phyloP scores from a whole-genome alignment of 2,113 vertebrate genomes.

The Gopherus flavomarginatus region DNA sequence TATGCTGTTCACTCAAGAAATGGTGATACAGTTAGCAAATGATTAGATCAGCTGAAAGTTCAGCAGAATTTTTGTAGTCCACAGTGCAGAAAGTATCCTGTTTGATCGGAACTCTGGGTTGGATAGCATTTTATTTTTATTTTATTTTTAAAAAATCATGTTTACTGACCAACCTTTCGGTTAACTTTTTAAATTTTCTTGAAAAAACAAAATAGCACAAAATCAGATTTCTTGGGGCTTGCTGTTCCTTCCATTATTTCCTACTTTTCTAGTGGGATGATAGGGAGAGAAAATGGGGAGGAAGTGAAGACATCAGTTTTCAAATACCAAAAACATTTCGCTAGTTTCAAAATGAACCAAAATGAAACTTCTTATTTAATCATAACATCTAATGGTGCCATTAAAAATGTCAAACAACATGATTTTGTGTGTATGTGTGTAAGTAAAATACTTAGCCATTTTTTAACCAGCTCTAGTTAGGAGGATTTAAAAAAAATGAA shows the following conservation, averaged over 20 bases:
- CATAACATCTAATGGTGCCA: neutral
- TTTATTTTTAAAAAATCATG: neutral
- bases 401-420: neutral
- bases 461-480: neutral
- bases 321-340: neutral
- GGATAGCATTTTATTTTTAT: neutral
- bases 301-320: neutral
- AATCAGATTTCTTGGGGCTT: neutral
- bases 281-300: neutral
- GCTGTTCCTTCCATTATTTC: neutral
- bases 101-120: conserved; percentile 16
- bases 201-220: neutral
- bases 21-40: neutral
- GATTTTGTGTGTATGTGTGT: neutral
- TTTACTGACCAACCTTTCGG: neutral
- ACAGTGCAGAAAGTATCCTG: neutral
- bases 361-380: neutral
- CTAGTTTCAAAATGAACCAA: neutral
- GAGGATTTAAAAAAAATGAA: neutral
- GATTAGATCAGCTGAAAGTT: conserved; percentile 51
- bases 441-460: neutral
- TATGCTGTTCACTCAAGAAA: neutral
- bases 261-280: neutral
- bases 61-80: conserved; percentile 38
- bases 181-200: neutral